Percentiles rank a stretch among this genome's conserved stretches.
phyloP scores from a whole-genome alignment of 2,797 vertebrate species.

The Bryconaethiops microstoma region DNA sequence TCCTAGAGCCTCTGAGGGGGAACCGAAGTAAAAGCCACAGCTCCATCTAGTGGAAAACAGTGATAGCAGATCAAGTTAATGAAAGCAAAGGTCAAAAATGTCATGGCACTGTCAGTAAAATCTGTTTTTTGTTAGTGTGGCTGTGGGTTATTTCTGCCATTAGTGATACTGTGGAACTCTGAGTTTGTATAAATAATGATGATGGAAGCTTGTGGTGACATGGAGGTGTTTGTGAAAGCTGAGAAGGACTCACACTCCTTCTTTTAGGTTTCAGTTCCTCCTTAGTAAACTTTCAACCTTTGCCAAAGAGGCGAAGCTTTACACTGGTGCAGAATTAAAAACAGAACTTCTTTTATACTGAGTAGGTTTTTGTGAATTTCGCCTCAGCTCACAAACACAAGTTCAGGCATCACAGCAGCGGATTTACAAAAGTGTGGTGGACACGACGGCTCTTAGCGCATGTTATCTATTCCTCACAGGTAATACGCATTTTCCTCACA shows the following conservation, averaged over 20 bases:
- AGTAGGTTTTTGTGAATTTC: not conserved
- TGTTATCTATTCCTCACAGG: slow-evolving; percentile 17
- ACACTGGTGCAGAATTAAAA: not conserved
- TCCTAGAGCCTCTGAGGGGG: not conserved
- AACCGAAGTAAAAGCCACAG: not conserved
- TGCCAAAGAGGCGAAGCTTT: slow-evolving; percentile 4
- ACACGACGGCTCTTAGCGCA: not conserved
- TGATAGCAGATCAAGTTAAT: not conserved
- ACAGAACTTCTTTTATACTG: not conserved
- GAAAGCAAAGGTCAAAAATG: not conserved
- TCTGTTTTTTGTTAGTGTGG: too few relatives aligned
- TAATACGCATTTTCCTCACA: not conserved
- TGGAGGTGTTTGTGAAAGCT: not conserved
- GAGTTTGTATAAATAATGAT: not conserved
- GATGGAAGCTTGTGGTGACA: slow-evolving; percentile 7
- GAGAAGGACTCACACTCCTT: slow-evolving; percentile 29
- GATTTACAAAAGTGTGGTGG: not conserved
- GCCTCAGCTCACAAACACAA: not conserved
- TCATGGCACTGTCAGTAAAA: not conserved
- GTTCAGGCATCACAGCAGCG: not conserved
- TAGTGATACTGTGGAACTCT: not conserved
- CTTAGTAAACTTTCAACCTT: not conserved
- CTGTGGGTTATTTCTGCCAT: not conserved
- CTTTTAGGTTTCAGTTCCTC: slow-evolving; percentile 57
- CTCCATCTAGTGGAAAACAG: slow-evolving; percentile 44